Percentiles rank a stretch among this genome's conserved stretches.
These are phyloP conservation scores for Perccottus glenii DNA, from an alignment of 2,113 vertebrate genomes.

Conservation along the genomic window DNA sequence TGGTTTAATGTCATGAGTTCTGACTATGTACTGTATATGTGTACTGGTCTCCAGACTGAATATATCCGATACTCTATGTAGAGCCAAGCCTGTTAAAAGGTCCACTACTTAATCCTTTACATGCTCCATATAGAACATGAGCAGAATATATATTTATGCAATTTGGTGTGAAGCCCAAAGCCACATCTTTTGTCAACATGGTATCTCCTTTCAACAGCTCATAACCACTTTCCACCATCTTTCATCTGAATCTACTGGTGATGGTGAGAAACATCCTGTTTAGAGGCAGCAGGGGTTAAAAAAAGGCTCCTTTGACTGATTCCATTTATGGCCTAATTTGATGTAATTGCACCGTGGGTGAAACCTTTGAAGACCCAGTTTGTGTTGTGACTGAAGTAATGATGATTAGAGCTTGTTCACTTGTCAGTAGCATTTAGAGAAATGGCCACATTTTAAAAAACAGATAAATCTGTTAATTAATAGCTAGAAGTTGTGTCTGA, in stretches of 20 bases:
- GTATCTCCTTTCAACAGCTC: neutral
- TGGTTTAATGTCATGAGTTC: slow-evolving; percentile 13
- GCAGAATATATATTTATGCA: neutral
- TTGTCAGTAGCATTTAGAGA: slow-evolving; percentile 84
- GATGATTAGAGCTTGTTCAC: slow-evolving; percentile 80
- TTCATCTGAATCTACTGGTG: slow-evolving; percentile 22
- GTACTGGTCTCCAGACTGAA: neutral
- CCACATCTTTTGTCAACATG: neutral
- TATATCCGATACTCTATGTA: too few relatives aligned
- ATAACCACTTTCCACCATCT: slow-evolving; percentile 8
- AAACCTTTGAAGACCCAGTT: slow-evolving; percentile 83
- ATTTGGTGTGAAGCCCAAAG: slow-evolving; percentile 5
- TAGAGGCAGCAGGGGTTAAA: slow-evolving; percentile 15
- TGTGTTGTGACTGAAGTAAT: slow-evolving; percentile 74
- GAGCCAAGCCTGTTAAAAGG: neutral
- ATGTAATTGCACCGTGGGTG: slow-evolving; percentile 78
- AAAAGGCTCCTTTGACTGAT: slow-evolving; percentile 27
- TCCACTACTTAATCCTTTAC: neutral
- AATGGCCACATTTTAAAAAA: slow-evolving; percentile 76
- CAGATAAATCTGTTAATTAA: neutral
- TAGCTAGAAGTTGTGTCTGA: neutral
- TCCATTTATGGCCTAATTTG: slow-evolving; percentile 66
- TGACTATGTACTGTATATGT: neutral
- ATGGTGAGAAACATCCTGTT: slow-evolving; percentile 43
- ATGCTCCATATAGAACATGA: neutral